These are phyloP conservation scores for Azemiops feae DNA, from an alignment of 2,113 vertebrate species.

Conservation along the genomic window DNA sequence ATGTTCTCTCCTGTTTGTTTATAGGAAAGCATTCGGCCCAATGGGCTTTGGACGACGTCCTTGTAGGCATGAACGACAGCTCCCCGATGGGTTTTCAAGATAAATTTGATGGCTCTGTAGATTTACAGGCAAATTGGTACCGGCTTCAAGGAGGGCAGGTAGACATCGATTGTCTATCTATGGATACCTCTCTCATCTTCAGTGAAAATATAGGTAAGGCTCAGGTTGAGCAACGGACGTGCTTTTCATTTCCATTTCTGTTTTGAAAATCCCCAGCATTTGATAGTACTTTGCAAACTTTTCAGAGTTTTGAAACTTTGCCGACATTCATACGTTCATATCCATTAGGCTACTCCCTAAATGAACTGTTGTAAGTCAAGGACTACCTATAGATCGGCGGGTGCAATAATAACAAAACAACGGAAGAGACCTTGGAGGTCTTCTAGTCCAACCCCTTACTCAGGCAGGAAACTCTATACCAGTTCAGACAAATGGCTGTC, in stretches of 20 bases:
- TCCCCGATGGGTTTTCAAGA: slow-evolving; percentile 93
- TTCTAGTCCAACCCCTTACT: too few species aligned
- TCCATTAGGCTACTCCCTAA: neutral
- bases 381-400: too few species aligned
- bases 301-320: neutral
- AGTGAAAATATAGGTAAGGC: slow-evolving; percentile 82
- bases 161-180: slow-evolving; percentile 89
- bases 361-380: too few species aligned
- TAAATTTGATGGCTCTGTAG: slow-evolving; percentile 89
- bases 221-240: slow-evolving; percentile 14
- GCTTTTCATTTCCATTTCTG: neutral
- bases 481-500: too few species aligned
- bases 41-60: slow-evolving; percentile 93
- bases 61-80: slow-evolving; percentile 98
- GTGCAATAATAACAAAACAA: too few species aligned
- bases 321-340: neutral
- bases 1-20: slow-evolving; percentile 48
- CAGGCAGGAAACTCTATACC: too few species aligned
- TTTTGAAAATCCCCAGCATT: neutral
- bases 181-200: slow-evolving; percentile 91
- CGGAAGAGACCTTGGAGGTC: too few species aligned
- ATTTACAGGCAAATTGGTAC: slow-evolving; percentile 93
- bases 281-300: neutral
- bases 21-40: slow-evolving; percentile 94
- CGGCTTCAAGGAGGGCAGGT: slow-evolving; percentile 94